These are phyloP conservation scores for Haliaeetus leucogaster DNA, from an alignment of 2,113 vertebrate genomes.

Conservation along the genomic window DNA sequence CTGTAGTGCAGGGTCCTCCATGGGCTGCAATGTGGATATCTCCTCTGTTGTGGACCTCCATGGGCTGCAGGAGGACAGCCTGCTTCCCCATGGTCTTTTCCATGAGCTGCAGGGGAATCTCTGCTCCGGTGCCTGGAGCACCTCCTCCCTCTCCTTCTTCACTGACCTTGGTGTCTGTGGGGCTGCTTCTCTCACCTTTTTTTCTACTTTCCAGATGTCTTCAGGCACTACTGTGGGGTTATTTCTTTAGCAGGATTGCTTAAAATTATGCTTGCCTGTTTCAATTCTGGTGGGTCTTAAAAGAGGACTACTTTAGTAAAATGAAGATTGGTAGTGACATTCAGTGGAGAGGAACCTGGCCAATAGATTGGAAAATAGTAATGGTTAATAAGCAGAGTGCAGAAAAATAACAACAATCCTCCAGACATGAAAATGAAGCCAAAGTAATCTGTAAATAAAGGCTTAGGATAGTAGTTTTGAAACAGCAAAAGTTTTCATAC, in stretches of 20 bases:
- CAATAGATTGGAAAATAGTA: background rate
- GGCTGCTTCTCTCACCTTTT: background rate
- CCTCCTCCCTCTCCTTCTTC: background rate
- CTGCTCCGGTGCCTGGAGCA: accelerated
- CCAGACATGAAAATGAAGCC: background rate
- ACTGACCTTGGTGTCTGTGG: background rate
- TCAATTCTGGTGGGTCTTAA: background rate
- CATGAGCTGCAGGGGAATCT: background rate
- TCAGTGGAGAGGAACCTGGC: background rate
- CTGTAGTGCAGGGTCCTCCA: background rate
- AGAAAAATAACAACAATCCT: background rate
- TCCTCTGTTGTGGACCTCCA: too few relatives aligned
- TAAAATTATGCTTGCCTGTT: background rate
- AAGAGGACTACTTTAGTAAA: background rate
- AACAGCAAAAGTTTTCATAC: background rate
- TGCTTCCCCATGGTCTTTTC: too few relatives aligned
- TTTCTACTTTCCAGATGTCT: background rate
- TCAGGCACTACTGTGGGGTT: background rate
- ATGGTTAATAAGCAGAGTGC: background rate
- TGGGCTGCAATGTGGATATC: background rate
- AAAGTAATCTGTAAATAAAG: background rate
- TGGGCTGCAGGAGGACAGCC: background rate
- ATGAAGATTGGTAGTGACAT: background rate
- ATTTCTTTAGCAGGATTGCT: background rate
- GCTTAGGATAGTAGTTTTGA: background rate